Evolutionary conservation across 2,797 vertebrate species (phyloP), one percentile per base, ranked within the genome.

Genomic region (Galago senegalensis): DNA sequence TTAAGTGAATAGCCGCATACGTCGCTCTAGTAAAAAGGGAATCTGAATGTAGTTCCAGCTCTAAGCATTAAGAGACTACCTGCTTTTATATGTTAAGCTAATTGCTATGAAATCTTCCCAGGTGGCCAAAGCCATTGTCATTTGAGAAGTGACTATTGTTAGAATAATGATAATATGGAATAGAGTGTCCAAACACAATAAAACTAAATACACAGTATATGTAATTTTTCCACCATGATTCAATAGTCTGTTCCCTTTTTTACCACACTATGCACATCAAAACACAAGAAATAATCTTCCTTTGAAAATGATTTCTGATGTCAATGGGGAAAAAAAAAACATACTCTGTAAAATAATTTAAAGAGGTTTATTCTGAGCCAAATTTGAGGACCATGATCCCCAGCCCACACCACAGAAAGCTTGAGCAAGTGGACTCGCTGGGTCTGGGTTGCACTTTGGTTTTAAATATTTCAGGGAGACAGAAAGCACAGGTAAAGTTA

Each of bases 1-100:
- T 89, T 96, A 37, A 94, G 56, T 89, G 43, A 70, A 82, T 83
- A 86, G n/a, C 65, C 18, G 89, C 46, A 70, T 46, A 40, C 65
- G 80, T 96, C 86, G 98, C 40, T 3, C 79, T 87, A 94, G 56
- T 91, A 94, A 96, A 97, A 95, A 80, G 25, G 73, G 43, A 90
- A 86, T 96, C 34, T 70, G 94, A 63, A 92, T 91, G 14, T 87
- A 97, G 46, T 69, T 94, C 73, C 93, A 93, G 81, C 8, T 67
- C 87, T 53, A 86, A 29, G 37, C 81, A 20, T 61, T 6, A 25
- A 96, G 60, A 46, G 10, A 69, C 46, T 82, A 80, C 60, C 82
- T 95, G 61, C 5, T 75, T 76, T 89, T 69, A 67, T 94, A 72
- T 34, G 76, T 88, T 97, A 91, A 93, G 56, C 63, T 96, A 96